Evolutionary conservation across 2,888 invertebrate genomes (phyloP), one percentile per base, ranked within the genome.

Genomic region (Drosophila tripunctata): DNA sequence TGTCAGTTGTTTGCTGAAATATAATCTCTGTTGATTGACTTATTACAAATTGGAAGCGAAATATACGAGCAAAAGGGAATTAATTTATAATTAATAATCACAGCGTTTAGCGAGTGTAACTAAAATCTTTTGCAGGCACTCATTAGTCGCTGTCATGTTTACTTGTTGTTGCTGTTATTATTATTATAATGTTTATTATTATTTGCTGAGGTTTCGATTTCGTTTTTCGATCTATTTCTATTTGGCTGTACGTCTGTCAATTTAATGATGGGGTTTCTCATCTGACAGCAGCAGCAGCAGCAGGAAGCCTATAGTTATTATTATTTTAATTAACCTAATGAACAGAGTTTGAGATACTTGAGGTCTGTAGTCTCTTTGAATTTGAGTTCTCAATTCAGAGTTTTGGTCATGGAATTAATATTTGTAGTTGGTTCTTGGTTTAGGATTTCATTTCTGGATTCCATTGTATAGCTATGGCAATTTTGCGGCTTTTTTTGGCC

Each of bases 291-390:
- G 15, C 54, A 27, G 41, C 27, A 17, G 15, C 60, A 79, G 80
- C 81, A 76, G 84, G 78, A 76, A 71, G 62, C 70, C 71, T 57
- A 40, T 54, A 78, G 61, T 81, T 84, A 81, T 81, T 84, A 81
- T 81, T 74, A 78, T 76, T 81, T 84, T 81, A 84, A 84, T 81
- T 81, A 84, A 81, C 68, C 84, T 78, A 78, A 81, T 81, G 81
- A 78, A 69, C 72, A 47, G 56, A 61, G 33, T 19, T 19, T 31
- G 36, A 44, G 44, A 8, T 33, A 14, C 22, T 55, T 48, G 38
- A n/a, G 12, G 17, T 48, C n/a, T n/a, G n/a, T n/a, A n/a, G n/a
- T n/a, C n/a, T n/a, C n/a, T n/a, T 35, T 48, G n/a, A 6, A 1
- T 40, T 24, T n/a, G 10, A 24, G 7, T 24, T 24, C 24, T 24